Evolutionary conservation across 2,113 vertebrate species (phyloP).

Genomic region (Pseudonaja textilis): DNA sequence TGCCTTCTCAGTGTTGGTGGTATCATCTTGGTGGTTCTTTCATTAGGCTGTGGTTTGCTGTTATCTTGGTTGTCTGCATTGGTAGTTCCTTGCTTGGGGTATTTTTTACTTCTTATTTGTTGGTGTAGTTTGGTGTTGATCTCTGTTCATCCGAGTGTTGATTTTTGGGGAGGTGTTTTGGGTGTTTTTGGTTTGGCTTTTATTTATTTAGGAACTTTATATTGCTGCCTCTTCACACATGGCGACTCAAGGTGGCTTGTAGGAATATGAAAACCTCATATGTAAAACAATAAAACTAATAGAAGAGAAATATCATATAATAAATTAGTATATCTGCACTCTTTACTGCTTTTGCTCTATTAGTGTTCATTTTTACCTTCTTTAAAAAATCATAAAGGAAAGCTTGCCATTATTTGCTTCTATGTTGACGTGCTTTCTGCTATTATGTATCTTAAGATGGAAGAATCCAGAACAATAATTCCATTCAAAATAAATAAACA

Average conservation of each 20-base stretch:
- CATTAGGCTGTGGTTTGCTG: not conserved
- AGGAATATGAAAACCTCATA: too few species aligned
- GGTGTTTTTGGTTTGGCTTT: not conserved
- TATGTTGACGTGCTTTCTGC: not conserved
- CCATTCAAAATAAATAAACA: not conserved
- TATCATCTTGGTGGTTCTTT: not conserved
- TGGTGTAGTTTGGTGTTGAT: not conserved
- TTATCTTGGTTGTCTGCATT: not conserved
- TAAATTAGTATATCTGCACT: too few species aligned
- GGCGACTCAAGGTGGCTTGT: too few species aligned
- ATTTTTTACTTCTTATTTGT: not conserved
- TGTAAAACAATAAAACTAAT: too few species aligned
- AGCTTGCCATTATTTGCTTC: not conserved
- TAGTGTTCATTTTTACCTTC: not conserved
- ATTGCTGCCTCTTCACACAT: too few species aligned
- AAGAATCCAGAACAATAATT: not conserved
- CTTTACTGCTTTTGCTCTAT: not conserved
- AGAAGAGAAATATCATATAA: too few species aligned
- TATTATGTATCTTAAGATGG: not conserved
- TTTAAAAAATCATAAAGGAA: not conserved
- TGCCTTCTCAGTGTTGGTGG: not conserved
- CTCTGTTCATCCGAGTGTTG: not conserved
- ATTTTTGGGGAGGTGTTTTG: not conserved
- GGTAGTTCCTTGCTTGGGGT: not conserved
- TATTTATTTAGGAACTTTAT: too few species aligned